Evolutionary conservation across 2,113 vertebrate genomes (phyloP).

Genomic region (Seriola dumerili): DNA sequence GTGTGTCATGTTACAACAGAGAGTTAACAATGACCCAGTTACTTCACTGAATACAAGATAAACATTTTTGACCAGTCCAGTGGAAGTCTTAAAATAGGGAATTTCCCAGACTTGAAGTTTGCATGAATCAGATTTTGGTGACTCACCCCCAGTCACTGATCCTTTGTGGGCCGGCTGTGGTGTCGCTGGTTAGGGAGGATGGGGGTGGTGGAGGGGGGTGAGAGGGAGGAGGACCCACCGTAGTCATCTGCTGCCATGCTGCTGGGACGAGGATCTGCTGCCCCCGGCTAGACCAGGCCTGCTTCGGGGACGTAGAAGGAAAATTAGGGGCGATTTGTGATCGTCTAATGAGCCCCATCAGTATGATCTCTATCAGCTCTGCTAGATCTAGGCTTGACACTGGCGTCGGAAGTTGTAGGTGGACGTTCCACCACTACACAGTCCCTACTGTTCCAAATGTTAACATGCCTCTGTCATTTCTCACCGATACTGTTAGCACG

Average conservation of each 20-base stretch:
- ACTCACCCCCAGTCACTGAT: conserved; percentile 96
- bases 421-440: too few relatives aligned
- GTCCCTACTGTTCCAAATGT: neutral
- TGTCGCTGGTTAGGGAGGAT: conserved; percentile 88
- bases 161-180: conserved; percentile 89
- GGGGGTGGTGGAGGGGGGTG: conserved; percentile 84
- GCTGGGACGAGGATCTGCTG: conserved; percentile 94
- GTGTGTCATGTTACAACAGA: too few relatives aligned
- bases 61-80: too few relatives aligned
- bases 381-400: neutral
- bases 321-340: neutral
- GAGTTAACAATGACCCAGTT: too few relatives aligned
- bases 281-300: conserved; percentile 92
- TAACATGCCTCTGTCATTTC: neutral
- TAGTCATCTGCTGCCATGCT: conserved; percentile 93
- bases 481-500: neutral
- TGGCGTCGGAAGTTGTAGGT: too few relatives aligned
- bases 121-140: conserved; percentile 67
- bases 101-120: conserved; percentile 11
- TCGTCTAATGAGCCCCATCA: neutral
- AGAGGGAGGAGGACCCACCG: conserved; percentile 76
- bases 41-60: neutral
- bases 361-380: neutral
- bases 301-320: conserved; percentile 43
- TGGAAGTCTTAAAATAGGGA: neutral